phyloP scores from a whole-genome alignment of 2,888 invertebrate species.

The Perithous albicinctus region DNA sequence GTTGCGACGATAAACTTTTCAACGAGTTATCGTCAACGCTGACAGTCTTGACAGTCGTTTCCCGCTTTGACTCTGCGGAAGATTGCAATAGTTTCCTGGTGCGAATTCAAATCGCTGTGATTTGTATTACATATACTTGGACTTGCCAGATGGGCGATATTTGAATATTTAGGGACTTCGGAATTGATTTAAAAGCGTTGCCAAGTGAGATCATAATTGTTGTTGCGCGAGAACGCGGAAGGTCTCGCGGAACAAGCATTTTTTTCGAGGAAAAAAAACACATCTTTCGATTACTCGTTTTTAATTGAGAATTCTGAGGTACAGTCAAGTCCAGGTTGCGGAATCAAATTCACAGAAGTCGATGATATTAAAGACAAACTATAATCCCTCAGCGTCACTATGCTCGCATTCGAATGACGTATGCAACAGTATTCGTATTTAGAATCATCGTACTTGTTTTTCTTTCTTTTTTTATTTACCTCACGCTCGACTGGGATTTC shows the following conservation, averaged over 20 bases:
- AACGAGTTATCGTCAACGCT: conserved; percentile 19
- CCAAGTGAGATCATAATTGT: conserved; percentile 5
- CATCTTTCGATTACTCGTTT: neutral
- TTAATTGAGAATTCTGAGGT: conserved; percentile 28
- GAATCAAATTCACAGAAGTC: neutral
- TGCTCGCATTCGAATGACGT: conserved; percentile 18
- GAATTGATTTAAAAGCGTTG: conserved; percentile 1
- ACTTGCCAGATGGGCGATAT: conserved; percentile 1
- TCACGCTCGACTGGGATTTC: conserved; percentile 35
- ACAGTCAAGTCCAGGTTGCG: neutral
- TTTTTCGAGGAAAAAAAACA: neutral
- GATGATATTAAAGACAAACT: neutral
- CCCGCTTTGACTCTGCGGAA: conserved; percentile 2
- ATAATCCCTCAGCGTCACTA: conserved; percentile 26
- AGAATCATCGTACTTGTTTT: conserved; percentile 31
- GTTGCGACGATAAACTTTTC: conserved; percentile 3
- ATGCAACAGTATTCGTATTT: conserved; percentile 39
- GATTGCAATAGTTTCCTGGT: neutral
- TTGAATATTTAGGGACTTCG: neutral
- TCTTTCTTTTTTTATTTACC: neutral
- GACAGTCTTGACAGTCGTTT: neutral
- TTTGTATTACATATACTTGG: neutral
- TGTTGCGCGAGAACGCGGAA: neutral
- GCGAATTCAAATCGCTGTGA: neutral
- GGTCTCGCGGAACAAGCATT: neutral